Percentiles rank a stretch among this genome's conserved stretches.
Conservation (phyloP, 1,140 invertebrate genomes). For the Drosophila virilis region DNA sequence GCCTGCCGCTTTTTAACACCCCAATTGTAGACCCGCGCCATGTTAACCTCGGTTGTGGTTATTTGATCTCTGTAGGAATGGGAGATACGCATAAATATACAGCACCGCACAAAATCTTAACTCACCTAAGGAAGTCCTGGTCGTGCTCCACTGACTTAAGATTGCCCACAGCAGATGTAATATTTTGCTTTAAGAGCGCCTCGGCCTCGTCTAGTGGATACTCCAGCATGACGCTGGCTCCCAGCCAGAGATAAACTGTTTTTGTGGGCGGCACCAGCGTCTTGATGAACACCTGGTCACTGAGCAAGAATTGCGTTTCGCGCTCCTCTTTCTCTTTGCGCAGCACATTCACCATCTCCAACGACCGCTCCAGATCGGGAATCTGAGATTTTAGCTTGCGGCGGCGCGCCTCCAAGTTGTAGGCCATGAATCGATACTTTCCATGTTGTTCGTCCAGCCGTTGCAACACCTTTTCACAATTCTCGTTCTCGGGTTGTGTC, state of each 20-base stretch:
- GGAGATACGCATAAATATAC: neutral
- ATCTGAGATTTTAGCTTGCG: slow-evolving; percentile 94
- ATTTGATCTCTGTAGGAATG: slow-evolving; percentile 93
- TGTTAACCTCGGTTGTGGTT: slow-evolving; percentile 99
- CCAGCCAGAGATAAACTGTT: slow-evolving; percentile 98
- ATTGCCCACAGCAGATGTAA: slow-evolving; percentile 93
- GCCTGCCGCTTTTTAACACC: slow-evolving; percentile 95
- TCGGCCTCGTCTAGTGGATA: slow-evolving; percentile 97
- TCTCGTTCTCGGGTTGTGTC: slow-evolving; percentile 91
- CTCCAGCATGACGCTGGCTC: slow-evolving; percentile 99
- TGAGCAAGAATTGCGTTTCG: slow-evolving; percentile 96
- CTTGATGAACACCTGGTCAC: slow-evolving; percentile 97
- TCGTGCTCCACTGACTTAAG: slow-evolving; percentile 94
- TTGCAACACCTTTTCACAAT: slow-evolving; percentile 93
- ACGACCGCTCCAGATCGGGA: slow-evolving; percentile 95
- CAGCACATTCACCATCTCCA: slow-evolving; percentile 96
- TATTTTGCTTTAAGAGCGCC: slow-evolving; percentile 93
- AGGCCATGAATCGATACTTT: slow-evolving; percentile 99
- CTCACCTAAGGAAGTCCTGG: slow-evolving; percentile 86
- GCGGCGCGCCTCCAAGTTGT: slow-evolving; percentile 93
- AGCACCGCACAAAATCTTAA: neutral
- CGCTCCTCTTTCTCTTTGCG: slow-evolving; percentile 92
- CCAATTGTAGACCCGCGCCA: slow-evolving; percentile 98
- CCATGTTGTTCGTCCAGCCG: slow-evolving; percentile 95
- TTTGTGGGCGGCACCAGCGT: slow-evolving; percentile 95